Percentiles rank a stretch among this genome's conserved stretches.
phyloP scores from a whole-genome alignment of 2,888 invertebrate genomes.

The Itoplectis maculator region DNA sequence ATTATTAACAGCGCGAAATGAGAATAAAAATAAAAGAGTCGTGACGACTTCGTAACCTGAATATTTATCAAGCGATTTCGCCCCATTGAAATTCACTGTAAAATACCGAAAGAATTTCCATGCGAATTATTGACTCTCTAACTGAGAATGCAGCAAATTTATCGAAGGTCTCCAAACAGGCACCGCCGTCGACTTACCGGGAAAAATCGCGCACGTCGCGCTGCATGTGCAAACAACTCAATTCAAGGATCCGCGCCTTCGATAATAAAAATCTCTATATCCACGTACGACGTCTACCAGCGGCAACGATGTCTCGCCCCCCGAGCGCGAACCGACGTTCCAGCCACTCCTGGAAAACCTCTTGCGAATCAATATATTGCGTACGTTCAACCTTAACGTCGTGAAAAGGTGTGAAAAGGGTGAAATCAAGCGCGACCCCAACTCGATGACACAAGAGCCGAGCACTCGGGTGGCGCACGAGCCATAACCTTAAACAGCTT shows the following conservation, averaged over 20 bases:
- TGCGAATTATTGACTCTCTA: too few relatives aligned
- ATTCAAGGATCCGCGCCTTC: background rate
- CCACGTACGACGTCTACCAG: background rate
- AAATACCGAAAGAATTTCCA: too few relatives aligned
- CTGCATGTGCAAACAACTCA: background rate
- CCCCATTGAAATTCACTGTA: too few relatives aligned
- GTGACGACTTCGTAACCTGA: too few relatives aligned
- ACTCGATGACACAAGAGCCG: background rate
- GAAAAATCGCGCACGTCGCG: background rate
- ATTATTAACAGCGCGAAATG: too few relatives aligned
- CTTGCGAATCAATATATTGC: conserved; percentile 64
- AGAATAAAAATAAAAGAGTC: too few relatives aligned
- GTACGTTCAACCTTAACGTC: conserved; percentile 60
- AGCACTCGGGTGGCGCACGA: background rate
- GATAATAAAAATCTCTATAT: background rate
- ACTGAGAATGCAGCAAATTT: too few relatives aligned
- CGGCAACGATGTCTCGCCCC: background rate
- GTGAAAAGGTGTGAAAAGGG: conserved; percentile 30
- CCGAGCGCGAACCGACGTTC: conserved; percentile 39
- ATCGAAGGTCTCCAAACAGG: too few relatives aligned
- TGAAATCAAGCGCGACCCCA: conserved; percentile 6
- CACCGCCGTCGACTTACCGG: too few relatives aligned
- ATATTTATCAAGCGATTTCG: too few relatives aligned
- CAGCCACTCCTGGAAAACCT: conserved; percentile 66
- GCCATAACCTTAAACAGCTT: too few relatives aligned